Base-by-base conservation (phyloP, 2,113 vertebrate genomes). In the Sterna hirundo region DNA sequence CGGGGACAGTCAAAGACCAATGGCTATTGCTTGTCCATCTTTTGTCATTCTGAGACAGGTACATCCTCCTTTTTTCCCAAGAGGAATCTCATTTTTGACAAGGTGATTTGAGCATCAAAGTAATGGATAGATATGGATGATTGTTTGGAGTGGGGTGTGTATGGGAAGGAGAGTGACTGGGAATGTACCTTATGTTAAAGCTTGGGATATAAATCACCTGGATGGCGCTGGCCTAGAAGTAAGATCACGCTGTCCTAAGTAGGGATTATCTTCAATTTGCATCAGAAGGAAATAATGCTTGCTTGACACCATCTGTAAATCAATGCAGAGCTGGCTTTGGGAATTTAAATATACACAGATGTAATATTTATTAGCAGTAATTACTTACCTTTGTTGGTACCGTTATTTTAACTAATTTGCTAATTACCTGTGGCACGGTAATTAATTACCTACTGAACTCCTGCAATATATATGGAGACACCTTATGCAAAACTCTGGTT, bases 361-460 rank as follows among this genome's bases (percentile, higher is more conserved):
- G 74, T 90, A 49, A 92, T 81, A 86, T 47, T 91, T 93, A 91
- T 84, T 92, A 87, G n/a, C 32, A 58, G 57, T 89, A 93, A 92
- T 89, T 91, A 87, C 58, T 86, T 86, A 83, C 76, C 32, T 95
- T 93, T 38, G 72, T 86, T 72, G 57, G 52, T 81, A 68, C 58
- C 30, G 71, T 90, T 92, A 77, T 94, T 95, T 72, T 80, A 86
- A 81, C 62, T 90, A 64, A 72, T 83, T 80, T 93, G 38, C 34
- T 93, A 76, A 86, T 95, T 84, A 80, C 21, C 23, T 49, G 13
- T 81, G 78, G 6, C 72, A 86, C 55, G 49, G 38, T 69, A 74
- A 88, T 91, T 93, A 78, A 85, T 83, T 61, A 34, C 17, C 52
- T 72, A 46, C 70, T 55, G 80, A 75, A 86, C 10, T 83, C 40